Evolutionary conservation across 2,888 invertebrate species (phyloP), one percentile per base, ranked within the genome.

Genomic region (Scaptomyza tumidula): DNA sequence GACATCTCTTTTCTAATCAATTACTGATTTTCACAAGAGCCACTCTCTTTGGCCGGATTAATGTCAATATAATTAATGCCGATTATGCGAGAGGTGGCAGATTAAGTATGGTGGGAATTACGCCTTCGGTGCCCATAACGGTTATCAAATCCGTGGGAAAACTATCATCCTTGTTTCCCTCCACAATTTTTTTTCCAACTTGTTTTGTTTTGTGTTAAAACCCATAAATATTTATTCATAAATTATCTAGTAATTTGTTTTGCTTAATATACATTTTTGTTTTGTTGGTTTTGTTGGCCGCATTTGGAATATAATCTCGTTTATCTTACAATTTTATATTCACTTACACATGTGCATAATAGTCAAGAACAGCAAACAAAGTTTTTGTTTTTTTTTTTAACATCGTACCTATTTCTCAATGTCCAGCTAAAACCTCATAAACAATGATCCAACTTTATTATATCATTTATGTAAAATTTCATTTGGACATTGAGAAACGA

Each of bases 81-180:
- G 91, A 59, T 78, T 65, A 90, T 90, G 91, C 88, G 63, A 65
- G 86, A 81, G 89, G 53, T 78, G 90, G 90, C 65, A 90, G 88
- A 90, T 78, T 75, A 64, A 71, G 67, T 61, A 55, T 56, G 75
- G 90, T 87, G 90, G 86, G 89, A 78, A 84, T 86, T 83, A 62
- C 58, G 90, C 90, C 90, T 90, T 90, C 90, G 90, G 91, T 90
- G 90, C 90, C 90, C 90, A 84, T 52, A 63, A 78, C 81, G 84
- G 90, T 89, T 81, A 31, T 80, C 61, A 90, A 90, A 88, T 76
- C 90, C 91, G 78, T 84, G 90, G 90, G 90, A 78, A 75, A 75
- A 80, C 89, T 71, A 90, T 89, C 89, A 90, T 90, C 91, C 90
- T 91, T 76, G 87, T 78, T 84, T 89, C 89, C 84, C 91, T 71